Conservation (phyloP, 2,113 vertebrate species). For the Myiozetetes cayanensis region DNA sequence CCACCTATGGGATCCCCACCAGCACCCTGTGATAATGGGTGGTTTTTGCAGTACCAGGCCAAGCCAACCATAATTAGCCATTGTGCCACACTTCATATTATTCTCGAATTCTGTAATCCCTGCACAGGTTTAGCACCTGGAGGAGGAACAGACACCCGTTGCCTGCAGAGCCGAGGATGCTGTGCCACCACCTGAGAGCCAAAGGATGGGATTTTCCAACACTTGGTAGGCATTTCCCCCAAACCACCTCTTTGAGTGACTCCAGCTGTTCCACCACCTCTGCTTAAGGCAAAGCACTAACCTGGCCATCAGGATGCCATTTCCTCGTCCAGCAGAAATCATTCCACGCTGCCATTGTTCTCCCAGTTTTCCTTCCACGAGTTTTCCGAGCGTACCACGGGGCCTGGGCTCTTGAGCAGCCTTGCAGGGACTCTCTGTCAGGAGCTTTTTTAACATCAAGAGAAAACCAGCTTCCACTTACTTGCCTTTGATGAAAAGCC, state of each 20-base stretch:
- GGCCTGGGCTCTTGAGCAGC: not conserved
- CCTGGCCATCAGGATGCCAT: not conserved
- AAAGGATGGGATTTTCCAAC: not conserved
- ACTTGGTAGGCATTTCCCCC: not conserved
- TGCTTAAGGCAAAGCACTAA: not conserved
- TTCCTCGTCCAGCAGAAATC: not conserved
- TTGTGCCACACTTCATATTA: not conserved
- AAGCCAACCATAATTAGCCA: rapidly evolving
- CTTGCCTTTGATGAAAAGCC: slow-evolving; percentile 48
- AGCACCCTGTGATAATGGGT: rapidly evolving
- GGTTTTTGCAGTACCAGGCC: rapidly evolving
- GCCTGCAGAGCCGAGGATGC: not conserved
- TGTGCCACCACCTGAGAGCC: not conserved
- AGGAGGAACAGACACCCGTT: rapidly evolving
- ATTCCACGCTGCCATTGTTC: not conserved
- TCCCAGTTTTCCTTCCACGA: not conserved
- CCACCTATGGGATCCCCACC: not conserved
- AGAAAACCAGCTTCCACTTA: slow-evolving; percentile 26
- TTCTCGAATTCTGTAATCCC: not conserved
- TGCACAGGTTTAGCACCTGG: not conserved
- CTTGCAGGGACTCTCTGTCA: not conserved
- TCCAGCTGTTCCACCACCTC: not conserved
- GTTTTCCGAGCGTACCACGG: not conserved
- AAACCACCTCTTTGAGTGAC: rapidly evolving
- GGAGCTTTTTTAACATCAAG: slow-evolving; percentile 27